A percentile compares a stretch with the other conserved stretches of the same genome.
Evolutionary conservation across 1,140 invertebrate genomes (phyloP).

Genomic region (Mya arenaria): DNA sequence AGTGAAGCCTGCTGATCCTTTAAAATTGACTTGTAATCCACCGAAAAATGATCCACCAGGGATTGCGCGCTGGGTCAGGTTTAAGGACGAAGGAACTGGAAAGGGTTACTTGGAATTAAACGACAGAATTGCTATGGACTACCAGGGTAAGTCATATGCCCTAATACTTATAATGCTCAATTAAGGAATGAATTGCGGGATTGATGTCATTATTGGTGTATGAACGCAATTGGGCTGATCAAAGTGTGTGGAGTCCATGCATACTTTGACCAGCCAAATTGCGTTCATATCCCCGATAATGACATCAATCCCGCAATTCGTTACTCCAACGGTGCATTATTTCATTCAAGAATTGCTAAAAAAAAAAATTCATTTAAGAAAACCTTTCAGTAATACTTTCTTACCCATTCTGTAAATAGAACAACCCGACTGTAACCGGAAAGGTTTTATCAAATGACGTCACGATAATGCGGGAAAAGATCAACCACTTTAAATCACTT

Average conservation of each 20-base stretch:
- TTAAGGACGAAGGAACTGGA: constrained; percentile 29
- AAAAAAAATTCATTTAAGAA: no score
- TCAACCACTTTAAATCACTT: no score
- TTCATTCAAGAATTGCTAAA: no score
- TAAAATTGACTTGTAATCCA: constrained; percentile 70
- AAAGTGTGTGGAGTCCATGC: background rate
- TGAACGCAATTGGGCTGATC: background rate
- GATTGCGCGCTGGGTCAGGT: constrained; percentile 46
- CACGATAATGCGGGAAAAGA: no score
- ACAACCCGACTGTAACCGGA: no score
- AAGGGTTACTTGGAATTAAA: constrained; percentile 58
- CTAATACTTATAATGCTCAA: background rate
- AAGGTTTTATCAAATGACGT: no score
- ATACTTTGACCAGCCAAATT: background rate
- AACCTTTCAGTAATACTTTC: no score
- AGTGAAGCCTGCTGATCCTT: constrained; percentile 36
- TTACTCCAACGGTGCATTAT: background rate
- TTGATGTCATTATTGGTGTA: background rate
- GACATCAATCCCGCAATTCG: background rate
- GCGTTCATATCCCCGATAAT: background rate
- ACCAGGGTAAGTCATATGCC: constrained; percentile 57
- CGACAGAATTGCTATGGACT: constrained; percentile 70
- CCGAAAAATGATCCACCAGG: constrained; percentile 61
- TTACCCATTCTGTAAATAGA: no score
- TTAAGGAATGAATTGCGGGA: background rate